Conservation (phyloP, 2,113 vertebrate genomes). For the Toxostoma redivivum region DNA sequence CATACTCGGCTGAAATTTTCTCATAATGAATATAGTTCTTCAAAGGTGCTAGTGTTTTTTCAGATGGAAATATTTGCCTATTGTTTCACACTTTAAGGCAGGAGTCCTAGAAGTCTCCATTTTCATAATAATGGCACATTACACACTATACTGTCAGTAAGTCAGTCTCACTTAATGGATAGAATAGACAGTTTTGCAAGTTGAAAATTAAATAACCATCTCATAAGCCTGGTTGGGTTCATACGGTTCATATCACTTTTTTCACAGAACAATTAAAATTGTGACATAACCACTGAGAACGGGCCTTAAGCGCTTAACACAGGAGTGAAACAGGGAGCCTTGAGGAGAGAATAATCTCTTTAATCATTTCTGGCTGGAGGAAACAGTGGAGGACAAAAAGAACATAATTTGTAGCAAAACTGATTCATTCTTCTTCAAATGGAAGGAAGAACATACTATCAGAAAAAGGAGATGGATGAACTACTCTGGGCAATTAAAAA, state of each 20-base stretch:
- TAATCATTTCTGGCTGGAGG: not conserved
- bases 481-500: not conserved
- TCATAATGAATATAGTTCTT: not conserved
- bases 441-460: not conserved
- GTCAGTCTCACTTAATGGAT: not conserved
- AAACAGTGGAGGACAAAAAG: not conserved
- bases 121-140: not conserved
- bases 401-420: not conserved
- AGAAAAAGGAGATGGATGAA: not conserved
- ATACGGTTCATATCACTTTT: not conserved
- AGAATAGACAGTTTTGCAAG: not conserved
- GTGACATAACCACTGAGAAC: not conserved
- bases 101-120: not conserved
- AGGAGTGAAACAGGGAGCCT: fast-evolving
- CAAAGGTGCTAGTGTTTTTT: not conserved
- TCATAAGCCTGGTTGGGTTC: not conserved
- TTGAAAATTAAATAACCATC: not conserved
- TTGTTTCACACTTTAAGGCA: not conserved
- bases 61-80: not conserved
- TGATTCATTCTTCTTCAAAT: not conserved
- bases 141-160: not conserved
- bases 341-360: not conserved
- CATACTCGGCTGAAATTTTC: not conserved
- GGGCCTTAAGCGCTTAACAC: not conserved
- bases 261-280: not conserved